Base-by-base conservation (phyloP, 2,113 vertebrate genomes). In the Sturnira hondurensis region DNA sequence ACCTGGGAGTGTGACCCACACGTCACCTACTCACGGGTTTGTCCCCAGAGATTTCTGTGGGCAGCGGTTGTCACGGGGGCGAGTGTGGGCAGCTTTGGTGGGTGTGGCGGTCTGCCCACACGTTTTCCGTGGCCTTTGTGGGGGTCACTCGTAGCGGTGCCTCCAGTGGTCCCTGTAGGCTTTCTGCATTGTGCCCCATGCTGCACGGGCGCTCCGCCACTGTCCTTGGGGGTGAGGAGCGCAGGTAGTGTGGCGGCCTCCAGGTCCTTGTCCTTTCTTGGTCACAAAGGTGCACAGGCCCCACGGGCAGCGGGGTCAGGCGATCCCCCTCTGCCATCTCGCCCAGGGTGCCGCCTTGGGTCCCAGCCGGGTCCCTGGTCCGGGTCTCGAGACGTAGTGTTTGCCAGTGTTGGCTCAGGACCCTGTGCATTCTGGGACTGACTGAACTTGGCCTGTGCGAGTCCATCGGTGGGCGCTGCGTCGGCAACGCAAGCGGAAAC, bases 81-180 rank as follows among this genome's bases (percentile, higher is more conserved):
- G n/a, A n/a, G 19, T 0, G 0, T 5, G 26, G 74, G 4, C 4
- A 4, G 15, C 12, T 7, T 6, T 31, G 3, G 0, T 12, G 41
- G 3, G 16, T 3, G 0, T 1, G 1, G 28, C n/a, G 0, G 4
- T 26, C 7, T 7, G 22, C 54, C 74, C n/a, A 2, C 6, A 1
- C 17, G 2, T 67, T 36, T 12, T 17, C 0, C 0, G 0, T 2
- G 8, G 71, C n/a, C 52, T 45, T 67, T 31, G 22, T 31, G 7
- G 26, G 7, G 4, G 38, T 31, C 22, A 13, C 45, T 31, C 22
- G 26, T 36, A 15, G 31, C 24, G 10, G 5, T 3, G 41, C 26
- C 38, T 22, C 7, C 31, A 1, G 11, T 10, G 19, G 47, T 26
- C 43, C 10, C 58, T 24, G 36, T 22, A 2, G 5, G 31, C 70